Conservation (phyloP, 2,113 vertebrate genomes). For the Erythrocercus mccallii region DNA sequence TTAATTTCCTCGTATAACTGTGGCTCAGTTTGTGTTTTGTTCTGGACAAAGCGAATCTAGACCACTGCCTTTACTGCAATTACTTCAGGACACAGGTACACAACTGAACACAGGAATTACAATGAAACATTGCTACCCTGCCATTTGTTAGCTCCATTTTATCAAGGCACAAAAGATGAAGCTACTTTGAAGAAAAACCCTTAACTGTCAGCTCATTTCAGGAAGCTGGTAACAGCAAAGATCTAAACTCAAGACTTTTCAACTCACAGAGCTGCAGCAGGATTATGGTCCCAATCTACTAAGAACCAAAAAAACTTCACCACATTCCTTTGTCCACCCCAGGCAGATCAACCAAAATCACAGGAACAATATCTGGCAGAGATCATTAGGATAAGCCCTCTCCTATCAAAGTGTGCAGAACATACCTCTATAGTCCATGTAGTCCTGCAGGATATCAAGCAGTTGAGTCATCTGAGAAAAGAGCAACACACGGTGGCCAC, state of each 20-base stretch:
- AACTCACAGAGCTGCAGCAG: not conserved
- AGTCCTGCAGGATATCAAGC: slow-evolving; percentile 93
- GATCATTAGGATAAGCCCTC: not conserved
- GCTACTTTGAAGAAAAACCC: not conserved
- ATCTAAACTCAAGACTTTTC: not conserved
- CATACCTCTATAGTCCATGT: slow-evolving; percentile 89
- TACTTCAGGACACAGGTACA: not conserved
- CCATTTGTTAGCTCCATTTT: not conserved
- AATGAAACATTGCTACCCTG: not conserved
- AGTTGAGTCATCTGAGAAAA: slow-evolving; percentile 95
- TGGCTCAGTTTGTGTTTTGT: not conserved
- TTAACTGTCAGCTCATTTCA: not conserved
- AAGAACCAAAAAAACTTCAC: not conserved
- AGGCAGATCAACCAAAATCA: not conserved
- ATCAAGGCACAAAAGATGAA: not conserved
- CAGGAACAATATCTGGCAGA: not conserved
- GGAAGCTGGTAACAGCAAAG: not conserved
- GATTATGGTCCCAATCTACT: not conserved
- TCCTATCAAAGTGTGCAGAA: not conserved
- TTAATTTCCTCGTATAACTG: slow-evolving; percentile 1
- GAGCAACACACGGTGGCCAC: slow-evolving; percentile 86
- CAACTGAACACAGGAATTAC: not conserved
- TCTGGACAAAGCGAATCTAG: not conserved
- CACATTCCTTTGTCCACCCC: not conserved
- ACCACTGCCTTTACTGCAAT: not conserved